A percentile compares a stretch with the other conserved stretches of the same genome.
These are phyloP conservation scores for Tetragonula clypearis DNA, from an alignment of 1,140 invertebrate species.

Conservation along the genomic window DNA sequence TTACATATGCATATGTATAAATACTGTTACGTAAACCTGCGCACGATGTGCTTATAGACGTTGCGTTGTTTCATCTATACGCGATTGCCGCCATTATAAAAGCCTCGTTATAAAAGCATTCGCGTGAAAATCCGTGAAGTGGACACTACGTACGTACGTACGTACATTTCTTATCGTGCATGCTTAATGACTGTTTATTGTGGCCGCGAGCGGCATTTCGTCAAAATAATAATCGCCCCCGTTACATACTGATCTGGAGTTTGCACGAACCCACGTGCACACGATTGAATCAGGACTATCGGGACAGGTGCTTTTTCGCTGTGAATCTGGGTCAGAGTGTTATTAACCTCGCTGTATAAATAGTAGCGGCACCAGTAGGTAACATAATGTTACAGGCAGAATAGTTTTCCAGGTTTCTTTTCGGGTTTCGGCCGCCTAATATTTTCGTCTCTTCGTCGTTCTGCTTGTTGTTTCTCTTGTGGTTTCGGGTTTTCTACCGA, in stretches of 20 bases:
- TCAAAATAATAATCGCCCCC: conserved; percentile 43
- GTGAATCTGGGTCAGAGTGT: conserved; percentile 47
- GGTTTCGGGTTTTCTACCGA: not conserved
- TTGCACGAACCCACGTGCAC: conserved; percentile 38
- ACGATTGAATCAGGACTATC: conserved; percentile 39
- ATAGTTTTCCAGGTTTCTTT: not conserved
- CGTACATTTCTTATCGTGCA: not conserved
- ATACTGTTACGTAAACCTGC: not conserved
- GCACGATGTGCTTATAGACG: not conserved
- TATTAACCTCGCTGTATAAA: conserved; percentile 48
- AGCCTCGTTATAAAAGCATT: not conserved
- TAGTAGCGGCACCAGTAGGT: conserved; percentile 11
- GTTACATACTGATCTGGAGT: conserved; percentile 42
- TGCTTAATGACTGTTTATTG: conserved; percentile 34
- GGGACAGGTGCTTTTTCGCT: conserved; percentile 48
- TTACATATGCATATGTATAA: not conserved
- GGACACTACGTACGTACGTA: too few species aligned
- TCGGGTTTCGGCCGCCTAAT: not conserved
- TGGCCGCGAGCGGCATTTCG: not conserved
- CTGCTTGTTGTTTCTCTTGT: not conserved
- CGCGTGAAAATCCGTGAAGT: conserved; percentile 18
- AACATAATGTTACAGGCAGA: conserved; percentile 25
- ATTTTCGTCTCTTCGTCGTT: not conserved
- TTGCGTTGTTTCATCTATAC: too few species aligned
- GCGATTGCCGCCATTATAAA: not conserved